These are phyloP conservation scores for Pao palembangensis DNA, from an alignment of 2,113 vertebrate genomes.

Conservation along the genomic window DNA sequence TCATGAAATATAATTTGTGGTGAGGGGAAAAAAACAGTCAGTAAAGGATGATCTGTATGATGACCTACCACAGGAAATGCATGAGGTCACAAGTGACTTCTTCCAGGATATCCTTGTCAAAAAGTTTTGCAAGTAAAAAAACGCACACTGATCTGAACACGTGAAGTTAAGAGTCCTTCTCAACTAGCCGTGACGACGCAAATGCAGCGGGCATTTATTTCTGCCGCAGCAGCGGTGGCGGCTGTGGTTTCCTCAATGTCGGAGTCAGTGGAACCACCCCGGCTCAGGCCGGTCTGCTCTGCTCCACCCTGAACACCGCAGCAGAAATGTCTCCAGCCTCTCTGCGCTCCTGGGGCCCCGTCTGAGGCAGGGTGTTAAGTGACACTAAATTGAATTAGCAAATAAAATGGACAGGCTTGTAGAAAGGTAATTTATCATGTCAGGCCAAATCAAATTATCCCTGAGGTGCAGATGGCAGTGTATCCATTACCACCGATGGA, in stretches of 20 bases:
- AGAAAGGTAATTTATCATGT: slow-evolving; percentile 62
- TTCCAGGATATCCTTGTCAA: slow-evolving; percentile 1
- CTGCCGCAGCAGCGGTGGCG: background rate
- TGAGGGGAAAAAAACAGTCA: slow-evolving; percentile 18
- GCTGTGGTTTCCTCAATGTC: slow-evolving; percentile 6
- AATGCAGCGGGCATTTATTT: slow-evolving; percentile 38
- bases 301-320: slow-evolving; percentile 1
- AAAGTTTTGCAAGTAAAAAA: background rate
- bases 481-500: slow-evolving; percentile 52
- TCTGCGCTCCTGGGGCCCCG: slow-evolving; percentile 14
- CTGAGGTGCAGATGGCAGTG: slow-evolving; percentile 62
- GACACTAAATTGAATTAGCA: slow-evolving; percentile 58
- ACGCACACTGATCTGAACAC: slow-evolving; percentile 6
- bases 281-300: background rate
- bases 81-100: slow-evolving; percentile 4
- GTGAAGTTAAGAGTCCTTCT: slow-evolving; percentile 4
- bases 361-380: slow-evolving; percentile 49
- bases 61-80: slow-evolving; percentile 25
- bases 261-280: slow-evolving; percentile 17
- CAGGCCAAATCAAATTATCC: slow-evolving; percentile 62
- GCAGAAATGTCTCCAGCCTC: slow-evolving; percentile 4
- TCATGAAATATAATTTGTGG: slow-evolving; percentile 39
- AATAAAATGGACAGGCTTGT: slow-evolving; percentile 57
- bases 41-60: slow-evolving; percentile 23
- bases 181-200: slow-evolving; percentile 13